A percentile compares a stretch with the other conserved stretches of the same genome.
phyloP scores from a whole-genome alignment of 53 echinoderm and acorn worm species.

The Actinopyga echinites region DNA sequence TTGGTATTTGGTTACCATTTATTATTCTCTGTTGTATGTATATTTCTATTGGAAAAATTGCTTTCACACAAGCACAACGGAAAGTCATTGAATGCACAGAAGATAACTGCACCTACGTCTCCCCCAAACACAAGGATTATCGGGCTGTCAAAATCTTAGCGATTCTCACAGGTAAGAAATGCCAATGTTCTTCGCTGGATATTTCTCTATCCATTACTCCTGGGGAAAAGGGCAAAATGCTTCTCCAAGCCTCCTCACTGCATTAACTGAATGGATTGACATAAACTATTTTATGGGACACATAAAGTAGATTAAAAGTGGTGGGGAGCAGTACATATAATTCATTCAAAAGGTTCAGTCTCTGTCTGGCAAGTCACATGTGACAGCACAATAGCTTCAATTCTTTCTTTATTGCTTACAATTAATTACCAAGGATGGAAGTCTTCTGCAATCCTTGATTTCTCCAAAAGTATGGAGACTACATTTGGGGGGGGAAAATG shows the following conservation, averaged over 20 bases:
- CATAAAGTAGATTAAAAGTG: too few species aligned
- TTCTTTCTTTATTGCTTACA: not conserved
- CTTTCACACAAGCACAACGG: constrained; percentile 81
- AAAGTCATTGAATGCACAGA: constrained; percentile 84
- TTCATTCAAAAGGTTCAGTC: too few species aligned
- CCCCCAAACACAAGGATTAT: constrained; percentile 88
- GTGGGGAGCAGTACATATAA: too few species aligned
- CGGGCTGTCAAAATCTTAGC: constrained; percentile 88
- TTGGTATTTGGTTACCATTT: constrained; percentile 78
- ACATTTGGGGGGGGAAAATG: too few species aligned
- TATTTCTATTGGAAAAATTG: constrained; percentile 74
- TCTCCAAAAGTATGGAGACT: too few species aligned
- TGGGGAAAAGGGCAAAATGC: too few species aligned
- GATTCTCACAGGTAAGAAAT: constrained; percentile 81
- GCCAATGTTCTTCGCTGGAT: too few species aligned
- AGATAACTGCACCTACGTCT: constrained; percentile 90
- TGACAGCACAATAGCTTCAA: too few species aligned
- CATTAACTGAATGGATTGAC: too few species aligned
- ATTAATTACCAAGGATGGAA: not conserved
- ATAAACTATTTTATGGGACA: too few species aligned
- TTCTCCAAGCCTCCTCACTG: too few species aligned
- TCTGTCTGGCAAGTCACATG: too few species aligned
- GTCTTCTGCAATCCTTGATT: not conserved
- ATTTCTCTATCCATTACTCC: not conserved
- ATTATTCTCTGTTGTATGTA: constrained; percentile 80